Base-by-base conservation (phyloP, 1,140 invertebrate genomes). In the Mactra quadrangularis region DNA sequence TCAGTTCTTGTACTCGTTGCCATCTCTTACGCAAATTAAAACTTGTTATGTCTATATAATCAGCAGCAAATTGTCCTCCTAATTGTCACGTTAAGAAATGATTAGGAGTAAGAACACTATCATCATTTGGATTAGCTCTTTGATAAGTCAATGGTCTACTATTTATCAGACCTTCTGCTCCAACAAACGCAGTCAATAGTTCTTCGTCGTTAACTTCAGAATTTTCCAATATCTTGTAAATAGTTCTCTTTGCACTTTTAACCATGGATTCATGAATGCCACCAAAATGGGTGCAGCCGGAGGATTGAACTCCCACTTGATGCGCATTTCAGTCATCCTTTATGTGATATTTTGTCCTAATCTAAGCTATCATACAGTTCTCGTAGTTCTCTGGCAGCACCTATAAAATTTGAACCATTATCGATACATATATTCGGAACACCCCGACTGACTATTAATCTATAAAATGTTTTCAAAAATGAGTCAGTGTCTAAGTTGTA, bases 221-320 rank as follows among this genome's bases (percentile, higher is more conserved):
- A 4, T 41, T 59, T 57, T 31, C 31, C 3, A 71, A 35, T 33
- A 81, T 72, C n/a, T n/a, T n/a, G n/a, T n/a, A n/a, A n/a, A n/a
- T n/a, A 3, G 33, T 47, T 33, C 72, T 52, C 13, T 57, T 81
- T 38, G 79, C 38, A 41, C 45, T 68, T 75, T 79, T 79, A 17
- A 79, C n/a, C 41, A 79, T 33, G 3, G 38, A 17, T 57, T 79
- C 76, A 25, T 47, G 59, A 7, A 66, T 29, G 4, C 74, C 74
- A 27, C 74, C 74, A 45, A 62, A 77, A 77, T 77, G 74, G 22
- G 76, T 9, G 64, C 38, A 41, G 27, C 6, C 45, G 76, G 60
- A 11, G 76, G 76, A 53, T 79, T 79, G 25, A 79, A 79, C 47
- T 52, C 17, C 62, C 76, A 79, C 47, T 79, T 15, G 33, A 79